These are phyloP conservation scores for Gracilinanus agilis DNA, from an alignment of 2,113 vertebrate genomes.

Conservation along the genomic window DNA sequence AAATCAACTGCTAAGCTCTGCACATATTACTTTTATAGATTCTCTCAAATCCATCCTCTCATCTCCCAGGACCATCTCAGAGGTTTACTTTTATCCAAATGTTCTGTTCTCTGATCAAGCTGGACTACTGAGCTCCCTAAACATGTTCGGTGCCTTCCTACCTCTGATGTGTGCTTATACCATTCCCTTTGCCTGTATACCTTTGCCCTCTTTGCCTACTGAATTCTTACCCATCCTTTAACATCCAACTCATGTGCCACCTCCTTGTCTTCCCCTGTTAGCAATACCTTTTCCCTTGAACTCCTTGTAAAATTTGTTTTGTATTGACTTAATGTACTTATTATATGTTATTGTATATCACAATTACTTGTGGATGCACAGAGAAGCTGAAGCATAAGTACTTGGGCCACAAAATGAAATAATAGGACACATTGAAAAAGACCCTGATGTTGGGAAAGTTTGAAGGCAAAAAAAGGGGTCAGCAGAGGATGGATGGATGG, in stretches of 20 bases:
- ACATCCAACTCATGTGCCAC: background rate
- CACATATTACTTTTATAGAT: background rate
- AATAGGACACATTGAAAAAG: background rate
- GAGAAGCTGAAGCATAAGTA: background rate
- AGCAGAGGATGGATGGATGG: background rate
- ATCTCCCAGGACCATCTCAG: background rate
- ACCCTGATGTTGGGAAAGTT: background rate
- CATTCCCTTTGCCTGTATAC: background rate
- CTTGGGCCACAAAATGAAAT: background rate
- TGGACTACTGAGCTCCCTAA: background rate
- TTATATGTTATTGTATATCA: background rate
- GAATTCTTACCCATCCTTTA: background rate
- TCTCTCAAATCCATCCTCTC: background rate
- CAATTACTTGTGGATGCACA: background rate
- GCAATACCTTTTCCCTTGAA: background rate
- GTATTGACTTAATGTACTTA: background rate
- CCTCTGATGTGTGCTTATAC: background rate
- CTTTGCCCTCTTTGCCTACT: background rate
- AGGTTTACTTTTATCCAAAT: background rate
- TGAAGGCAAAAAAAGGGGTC: background rate
- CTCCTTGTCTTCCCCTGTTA: background rate
- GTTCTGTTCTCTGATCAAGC: background rate
- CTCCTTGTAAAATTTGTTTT: background rate
- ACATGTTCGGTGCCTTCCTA: background rate
- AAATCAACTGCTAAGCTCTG: background rate